Evolutionary conservation across 2,888 invertebrate genomes (phyloP).

Genomic region (Hirtodrosophila confusa): DNA sequence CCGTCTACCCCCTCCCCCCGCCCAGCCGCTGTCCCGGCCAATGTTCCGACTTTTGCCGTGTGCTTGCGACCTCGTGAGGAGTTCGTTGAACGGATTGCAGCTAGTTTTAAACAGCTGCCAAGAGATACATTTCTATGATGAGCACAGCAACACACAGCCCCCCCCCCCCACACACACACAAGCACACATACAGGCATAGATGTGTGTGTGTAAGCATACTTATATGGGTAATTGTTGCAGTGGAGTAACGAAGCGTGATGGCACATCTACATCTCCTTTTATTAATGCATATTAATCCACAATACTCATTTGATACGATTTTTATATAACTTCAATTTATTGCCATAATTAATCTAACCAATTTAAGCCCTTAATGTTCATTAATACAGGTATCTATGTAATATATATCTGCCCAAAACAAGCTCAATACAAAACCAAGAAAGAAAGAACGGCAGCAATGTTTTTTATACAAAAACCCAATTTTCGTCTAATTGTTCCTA

Average conservation of each 20-base stretch:
- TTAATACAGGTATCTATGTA: no score
- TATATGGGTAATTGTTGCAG: constrained; percentile 44
- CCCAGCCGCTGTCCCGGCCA: constrained; percentile 34
- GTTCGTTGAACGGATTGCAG: constrained; percentile 74
- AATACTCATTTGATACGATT: not conserved
- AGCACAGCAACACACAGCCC: constrained; percentile 14
- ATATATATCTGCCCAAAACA: no score
- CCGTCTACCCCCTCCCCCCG: not conserved
- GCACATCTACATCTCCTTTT: constrained; percentile 14
- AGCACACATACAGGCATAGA: not conserved
- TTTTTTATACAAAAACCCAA: no score
- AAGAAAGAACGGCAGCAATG: no score
- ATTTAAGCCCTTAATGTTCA: no score
- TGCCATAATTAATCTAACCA: not conserved
- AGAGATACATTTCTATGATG: constrained; percentile 55
- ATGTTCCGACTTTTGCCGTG: constrained; percentile 45
- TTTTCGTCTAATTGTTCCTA: no score
- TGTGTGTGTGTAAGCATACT: constrained; percentile 8
- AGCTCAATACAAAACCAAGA: no score
- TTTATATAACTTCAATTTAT: not conserved
- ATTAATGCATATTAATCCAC: constrained; percentile 29
- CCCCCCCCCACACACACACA: no score
- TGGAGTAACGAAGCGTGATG: constrained; percentile 14
- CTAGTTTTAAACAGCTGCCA: constrained; percentile 38
- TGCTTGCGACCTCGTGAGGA: constrained; percentile 56